Evolutionary conservation across 1,140 invertebrate genomes (phyloP).

Genomic region (Drosophila saltans): DNA sequence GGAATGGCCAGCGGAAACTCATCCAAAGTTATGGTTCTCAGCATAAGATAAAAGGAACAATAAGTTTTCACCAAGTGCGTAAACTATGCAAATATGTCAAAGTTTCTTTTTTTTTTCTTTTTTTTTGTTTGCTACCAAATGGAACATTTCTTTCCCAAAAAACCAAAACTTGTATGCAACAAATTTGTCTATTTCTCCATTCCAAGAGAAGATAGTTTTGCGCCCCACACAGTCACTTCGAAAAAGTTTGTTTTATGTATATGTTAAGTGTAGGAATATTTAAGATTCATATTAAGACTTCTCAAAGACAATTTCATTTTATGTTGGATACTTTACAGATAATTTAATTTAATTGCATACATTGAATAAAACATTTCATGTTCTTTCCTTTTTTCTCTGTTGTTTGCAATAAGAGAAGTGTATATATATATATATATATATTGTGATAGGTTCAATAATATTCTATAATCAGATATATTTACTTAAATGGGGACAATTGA

Average conservation of each 20-base stretch:
- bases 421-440: too few species aligned
- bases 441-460: too few species aligned
- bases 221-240: too few species aligned
- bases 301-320: not conserved
- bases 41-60: slow-evolving; percentile 42
- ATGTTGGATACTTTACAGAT: not conserved
- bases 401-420: too few species aligned
- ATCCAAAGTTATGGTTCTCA: slow-evolving; percentile 44
- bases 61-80: slow-evolving; percentile 23
- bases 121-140: too few species aligned
- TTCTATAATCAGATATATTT: too few species aligned
- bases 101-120: slow-evolving; percentile 7
- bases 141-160: not conserved
- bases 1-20: slow-evolving; percentile 41
- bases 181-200: not conserved
- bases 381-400: too few species aligned
- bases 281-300: not conserved
- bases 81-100: slow-evolving; percentile 65
- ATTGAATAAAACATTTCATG: too few species aligned
- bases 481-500: too few species aligned
- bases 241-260: not conserved
- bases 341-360: too few species aligned
- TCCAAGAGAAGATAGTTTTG: not conserved
- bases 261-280: not conserved
- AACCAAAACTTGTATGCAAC: slow-evolving; percentile 1